phyloP scores from a whole-genome alignment of 2,797 vertebrate species.

The Scolopax bukidnonensis region DNA sequence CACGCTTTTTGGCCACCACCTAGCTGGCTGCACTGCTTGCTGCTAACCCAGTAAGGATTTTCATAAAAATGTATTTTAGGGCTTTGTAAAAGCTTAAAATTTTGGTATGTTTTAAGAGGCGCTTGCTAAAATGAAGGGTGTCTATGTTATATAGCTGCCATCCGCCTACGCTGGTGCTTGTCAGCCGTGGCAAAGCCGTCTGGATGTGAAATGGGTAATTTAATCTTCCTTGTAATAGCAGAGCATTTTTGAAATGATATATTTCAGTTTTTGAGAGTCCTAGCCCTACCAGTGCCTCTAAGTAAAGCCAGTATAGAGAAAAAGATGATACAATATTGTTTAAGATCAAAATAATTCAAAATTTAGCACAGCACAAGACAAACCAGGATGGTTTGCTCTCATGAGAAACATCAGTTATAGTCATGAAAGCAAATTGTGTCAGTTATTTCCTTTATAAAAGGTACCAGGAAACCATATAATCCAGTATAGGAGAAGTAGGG shows the following conservation, averaged over 20 bases:
- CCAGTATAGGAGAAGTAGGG: background rate
- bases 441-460: background rate
- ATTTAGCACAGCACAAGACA: background rate
- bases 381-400: background rate
- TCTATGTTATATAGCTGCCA: rapidly evolving
- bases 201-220: background rate
- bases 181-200: rapidly evolving
- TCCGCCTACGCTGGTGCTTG: background rate
- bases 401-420: background rate
- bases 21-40: background rate
- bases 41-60: background rate
- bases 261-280: background rate
- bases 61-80: background rate
- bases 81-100: background rate
- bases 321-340: background rate
- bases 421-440: background rate
- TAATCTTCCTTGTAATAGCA: background rate
- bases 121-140: background rate
- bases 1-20: background rate
- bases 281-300: rapidly evolving
- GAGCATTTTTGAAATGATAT: background rate
- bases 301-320: background rate
- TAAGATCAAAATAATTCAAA: background rate
- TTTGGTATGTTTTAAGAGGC: background rate
- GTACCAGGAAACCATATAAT: background rate